Evolutionary conservation across 2,888 invertebrate species (phyloP).

Genomic region (Ernsta delagoae): DNA sequence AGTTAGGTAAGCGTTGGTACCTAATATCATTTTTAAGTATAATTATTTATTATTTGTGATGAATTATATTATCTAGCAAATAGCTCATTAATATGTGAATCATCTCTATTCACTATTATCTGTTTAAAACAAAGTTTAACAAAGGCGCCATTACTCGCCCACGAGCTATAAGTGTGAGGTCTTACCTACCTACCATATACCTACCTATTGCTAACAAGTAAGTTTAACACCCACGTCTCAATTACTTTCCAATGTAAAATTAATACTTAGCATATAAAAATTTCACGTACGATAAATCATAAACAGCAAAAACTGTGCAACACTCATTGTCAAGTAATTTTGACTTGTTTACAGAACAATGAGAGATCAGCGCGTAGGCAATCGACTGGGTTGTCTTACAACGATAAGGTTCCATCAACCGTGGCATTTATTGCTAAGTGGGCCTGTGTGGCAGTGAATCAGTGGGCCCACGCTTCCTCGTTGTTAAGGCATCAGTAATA

Average conservation of each 20-base stretch:
- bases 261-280: constrained; percentile 11
- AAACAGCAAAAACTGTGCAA: constrained; percentile 49
- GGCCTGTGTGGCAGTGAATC: constrained; percentile 46
- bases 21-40: too few relatives aligned
- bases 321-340: constrained; percentile 44
- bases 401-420: constrained; percentile 54
- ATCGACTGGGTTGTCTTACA: constrained; percentile 46
- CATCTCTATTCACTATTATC: neutral
- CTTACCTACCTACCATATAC: too few relatives aligned
- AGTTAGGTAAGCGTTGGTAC: too few relatives aligned
- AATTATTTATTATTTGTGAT: too few relatives aligned
- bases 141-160: constrained; percentile 27
- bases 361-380: constrained; percentile 72
- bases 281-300: constrained; percentile 45
- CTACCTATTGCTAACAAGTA: too few relatives aligned
- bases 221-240: constrained; percentile 11
- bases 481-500: constrained; percentile 57
- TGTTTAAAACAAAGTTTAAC: constrained; percentile 17
- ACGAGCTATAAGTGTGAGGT: constrained; percentile 1
- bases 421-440: constrained; percentile 49
- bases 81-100: constrained; percentile 19
- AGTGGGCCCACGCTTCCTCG: constrained; percentile 71
- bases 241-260: constrained; percentile 30
- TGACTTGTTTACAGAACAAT: constrained; percentile 59
- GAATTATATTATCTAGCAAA: neutral